Base-by-base conservation (phyloP, 2,113 vertebrate species). In the Erythrocebus patas region DNA sequence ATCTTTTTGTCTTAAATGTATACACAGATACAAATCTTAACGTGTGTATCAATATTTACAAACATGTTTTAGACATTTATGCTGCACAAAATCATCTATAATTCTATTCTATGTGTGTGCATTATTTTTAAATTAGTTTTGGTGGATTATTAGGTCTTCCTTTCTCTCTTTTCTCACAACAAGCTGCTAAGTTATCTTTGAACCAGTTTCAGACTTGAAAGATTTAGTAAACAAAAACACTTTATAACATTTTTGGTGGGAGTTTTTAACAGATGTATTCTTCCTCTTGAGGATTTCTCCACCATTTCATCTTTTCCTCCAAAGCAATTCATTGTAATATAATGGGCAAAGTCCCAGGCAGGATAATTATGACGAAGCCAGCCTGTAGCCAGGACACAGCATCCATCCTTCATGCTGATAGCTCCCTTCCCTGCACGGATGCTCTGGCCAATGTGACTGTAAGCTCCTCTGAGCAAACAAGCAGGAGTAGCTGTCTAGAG, bases 171-270 rank as follows among this genome's bases (percentile, higher is more conserved):
- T 84, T 78, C 32, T 96, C 92, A 86, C 97, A 97, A 97, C 52
- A 79, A 89, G 25, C 40, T 95, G 64, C 64, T 72, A 94, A 95
- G 55, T 91, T 97, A 40, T 76, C 97, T 98, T 98, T 98, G 96
- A 98, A 97, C 87, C 83, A 96, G 89, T 95, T 98, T 94, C 43
- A 96, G 86, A 94, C 92, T 98, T 93, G 90, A 98, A 98, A 98
- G 93, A 97, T 98, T 97, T 89, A 93, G 96, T 97, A 98, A 98
- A 98, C 97, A 98, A 93, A 92, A 83, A 93, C 48, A 93, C 76
- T 96, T 98, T 95, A 96, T 93, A 97, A 89, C 52, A 59, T 97
- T 98, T 98, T 98, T 96, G 88, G 84, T 98, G 97, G 97, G 75
- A 98, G 90, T 97, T 98, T 87, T 94, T 98, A 97, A 97, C 96